Conservation (phyloP, 1,140 invertebrate species). For the Helicorthomorpha holstii region DNA sequence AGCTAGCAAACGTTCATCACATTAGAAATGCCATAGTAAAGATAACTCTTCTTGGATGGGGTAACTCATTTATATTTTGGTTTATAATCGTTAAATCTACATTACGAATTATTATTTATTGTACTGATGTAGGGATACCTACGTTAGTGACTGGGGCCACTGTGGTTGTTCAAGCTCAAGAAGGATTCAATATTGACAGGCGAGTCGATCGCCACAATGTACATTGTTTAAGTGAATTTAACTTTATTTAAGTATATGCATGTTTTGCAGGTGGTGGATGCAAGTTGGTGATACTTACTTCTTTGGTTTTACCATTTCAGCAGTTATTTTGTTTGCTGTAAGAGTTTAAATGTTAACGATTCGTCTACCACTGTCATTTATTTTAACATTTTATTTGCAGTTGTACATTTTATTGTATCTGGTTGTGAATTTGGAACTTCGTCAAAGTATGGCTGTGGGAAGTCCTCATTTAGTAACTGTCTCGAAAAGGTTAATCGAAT, state of each 20-base stretch:
- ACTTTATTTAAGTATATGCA: background rate
- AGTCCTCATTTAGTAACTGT: background rate
- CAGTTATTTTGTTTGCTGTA: slow-evolving; percentile 1
- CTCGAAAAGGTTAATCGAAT: background rate
- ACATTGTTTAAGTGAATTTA: too few relatives aligned
- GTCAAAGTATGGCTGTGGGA: background rate
- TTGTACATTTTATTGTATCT: background rate
- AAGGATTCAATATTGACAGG: slow-evolving; percentile 2
- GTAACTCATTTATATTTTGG: background rate
- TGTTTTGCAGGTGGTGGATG: slow-evolving; percentile 7
- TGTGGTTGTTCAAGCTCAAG: slow-evolving; percentile 1
- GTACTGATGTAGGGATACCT: slow-evolving; percentile 4
- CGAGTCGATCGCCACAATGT: too few relatives aligned
- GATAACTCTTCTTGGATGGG: slow-evolving; percentile 5
- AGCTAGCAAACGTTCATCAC: slow-evolving; percentile 1
- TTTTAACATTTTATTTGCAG: background rate
- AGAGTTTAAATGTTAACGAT: background rate
- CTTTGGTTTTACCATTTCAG: slow-evolving; percentile 4
- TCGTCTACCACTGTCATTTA: background rate
- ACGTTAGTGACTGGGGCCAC: slow-evolving; percentile 6
- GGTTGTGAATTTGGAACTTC: background rate
- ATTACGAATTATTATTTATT: slow-evolving; percentile 1
- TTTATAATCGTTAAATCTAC: background rate
- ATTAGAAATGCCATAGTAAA: slow-evolving; percentile 3
- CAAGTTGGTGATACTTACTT: slow-evolving; percentile 6